Conservation (phyloP, 30 jellyfish, hydroid and myxozoan genomes). For the Rhopilema esculentum region DNA sequence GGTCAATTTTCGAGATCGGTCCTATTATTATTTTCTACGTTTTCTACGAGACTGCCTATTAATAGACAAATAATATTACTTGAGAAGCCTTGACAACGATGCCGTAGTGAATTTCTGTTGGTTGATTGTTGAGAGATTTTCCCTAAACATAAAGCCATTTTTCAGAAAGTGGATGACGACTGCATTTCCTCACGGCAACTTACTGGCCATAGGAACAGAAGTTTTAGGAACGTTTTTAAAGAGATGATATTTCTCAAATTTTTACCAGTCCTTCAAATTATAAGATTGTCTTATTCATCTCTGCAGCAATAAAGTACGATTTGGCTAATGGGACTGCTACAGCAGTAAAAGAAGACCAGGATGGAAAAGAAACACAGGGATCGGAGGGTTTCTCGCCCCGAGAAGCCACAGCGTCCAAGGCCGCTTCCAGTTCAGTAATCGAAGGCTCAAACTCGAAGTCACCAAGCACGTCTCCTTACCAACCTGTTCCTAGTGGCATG, state of each 20-base stretch:
- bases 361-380: not conserved
- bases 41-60: too few relatives aligned
- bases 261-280: too few relatives aligned
- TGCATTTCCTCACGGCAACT: too few relatives aligned
- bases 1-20: not conserved
- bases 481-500: constrained; percentile 1
- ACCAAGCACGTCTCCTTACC: constrained; percentile 43
- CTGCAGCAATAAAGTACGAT: constrained; percentile 15
- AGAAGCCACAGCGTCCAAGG: constrained; percentile 8
- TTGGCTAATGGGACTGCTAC: constrained; percentile 20
- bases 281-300: not conserved
- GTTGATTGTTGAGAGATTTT: too few relatives aligned
- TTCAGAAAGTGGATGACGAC: too few relatives aligned
- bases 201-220: too few relatives aligned
- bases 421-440: constrained; percentile 27
- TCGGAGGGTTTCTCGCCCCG: constrained; percentile 29
- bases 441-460: constrained; percentile 53
- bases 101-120: too few relatives aligned
- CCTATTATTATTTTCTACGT: too few relatives aligned
- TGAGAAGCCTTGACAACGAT: too few relatives aligned
- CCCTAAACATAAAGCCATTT: too few relatives aligned
- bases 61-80: too few relatives aligned
- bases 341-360: constrained; percentile 40
- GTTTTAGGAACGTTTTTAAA: not conserved
- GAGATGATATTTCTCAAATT: not conserved